phyloP scores from a whole-genome alignment of 2,888 invertebrate genomes.

The Ochropacha duplaris region DNA sequence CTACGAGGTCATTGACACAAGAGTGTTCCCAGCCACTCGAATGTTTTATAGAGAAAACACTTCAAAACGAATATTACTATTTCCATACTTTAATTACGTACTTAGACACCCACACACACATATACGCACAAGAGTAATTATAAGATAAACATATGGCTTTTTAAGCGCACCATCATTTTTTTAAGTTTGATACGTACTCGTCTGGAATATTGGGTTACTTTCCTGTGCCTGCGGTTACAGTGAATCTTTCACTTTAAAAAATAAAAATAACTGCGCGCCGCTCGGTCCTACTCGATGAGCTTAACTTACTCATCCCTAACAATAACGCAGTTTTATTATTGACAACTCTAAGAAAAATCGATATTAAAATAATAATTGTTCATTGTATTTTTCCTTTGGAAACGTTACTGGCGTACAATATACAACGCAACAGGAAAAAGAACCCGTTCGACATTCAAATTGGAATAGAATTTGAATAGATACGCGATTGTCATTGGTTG shows the following conservation, averaged over 20 bases:
- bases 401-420: slow-evolving; percentile 59
- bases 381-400: slow-evolving; percentile 64
- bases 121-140: slow-evolving; percentile 57
- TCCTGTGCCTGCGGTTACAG: slow-evolving; percentile 28
- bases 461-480: slow-evolving; percentile 73
- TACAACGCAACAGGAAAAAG: slow-evolving; percentile 65
- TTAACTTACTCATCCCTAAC: not conserved
- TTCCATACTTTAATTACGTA: slow-evolving; percentile 80
- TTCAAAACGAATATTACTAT: slow-evolving; percentile 82
- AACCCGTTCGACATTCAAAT: slow-evolving; percentile 77
- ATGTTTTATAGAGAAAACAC: slow-evolving; percentile 81
- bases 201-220: slow-evolving; percentile 63
- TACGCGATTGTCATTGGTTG: slow-evolving; percentile 79
- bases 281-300: not conserved
- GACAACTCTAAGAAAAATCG: slow-evolving; percentile 30
- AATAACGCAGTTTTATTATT: slow-evolving; percentile 2
- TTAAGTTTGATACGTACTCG: slow-evolving; percentile 44
- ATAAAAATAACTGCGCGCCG: not conserved
- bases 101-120: slow-evolving; percentile 62
- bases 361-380: slow-evolving; percentile 60
- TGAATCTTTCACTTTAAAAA: not conserved
- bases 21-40: slow-evolving; percentile 78
- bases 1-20: slow-evolving; percentile 64
- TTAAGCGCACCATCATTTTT: slow-evolving; percentile 54
- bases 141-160: slow-evolving; percentile 76